These are phyloP conservation scores for Equus quagga DNA, from an alignment of 2,113 vertebrate species.

Conservation along the genomic window DNA sequence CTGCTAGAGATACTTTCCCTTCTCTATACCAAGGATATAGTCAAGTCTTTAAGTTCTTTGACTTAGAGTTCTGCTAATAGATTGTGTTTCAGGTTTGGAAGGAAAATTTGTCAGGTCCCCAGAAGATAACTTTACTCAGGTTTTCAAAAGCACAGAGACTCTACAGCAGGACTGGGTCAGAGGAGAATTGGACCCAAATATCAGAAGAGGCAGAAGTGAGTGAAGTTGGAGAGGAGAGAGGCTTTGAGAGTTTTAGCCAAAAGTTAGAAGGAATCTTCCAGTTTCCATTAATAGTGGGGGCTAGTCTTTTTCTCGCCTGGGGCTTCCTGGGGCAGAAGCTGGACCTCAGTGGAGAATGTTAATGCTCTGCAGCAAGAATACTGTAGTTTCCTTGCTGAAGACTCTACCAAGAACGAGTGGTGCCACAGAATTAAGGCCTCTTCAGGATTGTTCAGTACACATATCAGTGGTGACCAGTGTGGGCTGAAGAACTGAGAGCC, in stretches of 20 bases:
- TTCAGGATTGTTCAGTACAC: neutral
- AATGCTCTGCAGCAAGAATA: neutral
- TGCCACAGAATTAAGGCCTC: neutral
- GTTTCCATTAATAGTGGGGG: neutral
- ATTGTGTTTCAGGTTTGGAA: neutral
- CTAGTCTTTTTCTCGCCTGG: neutral
- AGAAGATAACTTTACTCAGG: neutral
- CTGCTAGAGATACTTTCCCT: neutral
- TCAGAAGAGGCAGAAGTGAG: neutral
- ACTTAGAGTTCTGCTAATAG: neutral
- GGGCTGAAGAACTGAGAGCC: neutral
- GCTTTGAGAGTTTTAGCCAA: neutral
- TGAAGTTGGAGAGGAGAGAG: neutral
- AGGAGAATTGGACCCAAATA: neutral
- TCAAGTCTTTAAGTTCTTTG: neutral
- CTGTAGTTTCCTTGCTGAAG: neutral
- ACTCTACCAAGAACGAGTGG: neutral
- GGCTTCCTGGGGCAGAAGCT: neutral
- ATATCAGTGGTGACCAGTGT: neutral
- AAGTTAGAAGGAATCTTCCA: neutral
- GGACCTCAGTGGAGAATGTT: neutral
- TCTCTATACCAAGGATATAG: neutral
- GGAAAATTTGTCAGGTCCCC: neutral
- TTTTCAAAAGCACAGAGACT: neutral
- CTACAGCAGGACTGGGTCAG: neutral